phyloP scores from a whole-genome alignment of 1,140 invertebrate species.

The Dendrolimus kikuchii region DNA sequence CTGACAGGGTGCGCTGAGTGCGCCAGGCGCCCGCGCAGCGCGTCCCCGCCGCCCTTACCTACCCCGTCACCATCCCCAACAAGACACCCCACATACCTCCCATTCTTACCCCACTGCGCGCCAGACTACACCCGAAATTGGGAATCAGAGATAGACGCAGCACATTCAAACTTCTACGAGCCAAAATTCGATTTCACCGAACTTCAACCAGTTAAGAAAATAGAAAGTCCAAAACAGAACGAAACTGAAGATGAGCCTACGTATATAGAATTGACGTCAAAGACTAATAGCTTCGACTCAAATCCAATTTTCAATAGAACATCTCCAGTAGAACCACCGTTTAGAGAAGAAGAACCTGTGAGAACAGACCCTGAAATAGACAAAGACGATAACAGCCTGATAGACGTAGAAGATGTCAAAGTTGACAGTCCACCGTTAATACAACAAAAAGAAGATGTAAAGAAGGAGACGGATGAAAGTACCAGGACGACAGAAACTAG shows the following conservation, averaged over 20 bases:
- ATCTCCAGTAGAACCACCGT: constrained; percentile 43
- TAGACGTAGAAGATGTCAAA: constrained; percentile 60
- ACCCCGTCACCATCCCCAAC: constrained; percentile 73
- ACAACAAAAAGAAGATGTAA: constrained; percentile 25
- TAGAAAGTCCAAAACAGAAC: constrained; percentile 48
- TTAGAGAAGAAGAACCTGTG: constrained; percentile 54
- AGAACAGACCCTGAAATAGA: constrained; percentile 58
- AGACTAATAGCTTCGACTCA: constrained; percentile 44
- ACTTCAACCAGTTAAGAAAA: constrained; percentile 54
- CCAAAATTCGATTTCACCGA: constrained; percentile 60
- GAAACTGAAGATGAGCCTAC: constrained; percentile 56
- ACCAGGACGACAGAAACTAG: constrained; percentile 34
- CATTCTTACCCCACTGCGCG: constrained; percentile 54
- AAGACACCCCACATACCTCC: constrained; percentile 60
- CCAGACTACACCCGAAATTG: constrained; percentile 66
- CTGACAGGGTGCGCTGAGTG: constrained; percentile 95
- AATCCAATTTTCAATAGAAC: constrained; percentile 36
- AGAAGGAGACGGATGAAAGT: constrained; percentile 51
- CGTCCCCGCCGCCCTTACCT: constrained; percentile 74
- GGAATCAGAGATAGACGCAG: constrained; percentile 69
- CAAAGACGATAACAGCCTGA: constrained; percentile 58
- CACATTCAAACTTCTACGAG: constrained; percentile 58
- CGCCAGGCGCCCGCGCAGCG: constrained; percentile 87
- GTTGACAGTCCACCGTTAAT: constrained; percentile 40
- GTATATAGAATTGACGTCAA: constrained; percentile 60